A percentile compares a stretch with the other conserved stretches of the same genome.
These are phyloP conservation scores for Apis florea DNA, from an alignment of 1,140 invertebrate species.

Conservation along the genomic window DNA sequence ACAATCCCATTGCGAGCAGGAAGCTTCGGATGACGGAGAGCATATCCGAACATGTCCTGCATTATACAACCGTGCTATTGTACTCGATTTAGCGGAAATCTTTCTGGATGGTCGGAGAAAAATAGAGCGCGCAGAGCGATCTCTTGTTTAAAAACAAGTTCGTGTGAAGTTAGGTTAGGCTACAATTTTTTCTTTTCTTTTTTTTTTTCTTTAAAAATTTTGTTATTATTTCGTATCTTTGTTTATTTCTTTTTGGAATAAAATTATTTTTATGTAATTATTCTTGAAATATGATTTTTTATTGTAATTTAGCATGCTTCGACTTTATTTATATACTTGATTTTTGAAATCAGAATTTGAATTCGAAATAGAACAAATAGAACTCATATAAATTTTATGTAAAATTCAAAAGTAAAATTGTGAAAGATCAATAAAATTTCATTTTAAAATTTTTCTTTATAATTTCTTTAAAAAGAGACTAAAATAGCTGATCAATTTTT, in stretches of 20 bases:
- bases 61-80: constrained; percentile 43
- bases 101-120: background rate
- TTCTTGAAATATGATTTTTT: too few species aligned
- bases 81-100: constrained; percentile 29
- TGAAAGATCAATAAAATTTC: background rate
- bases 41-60: constrained; percentile 99
- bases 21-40: constrained; percentile 94
- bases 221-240: too few species aligned
- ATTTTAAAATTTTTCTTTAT: background rate
- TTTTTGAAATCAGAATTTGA: too few species aligned
- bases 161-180: background rate
- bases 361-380: too few species aligned
- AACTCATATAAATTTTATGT: background rate
- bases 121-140: background rate
- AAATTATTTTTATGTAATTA: too few species aligned
- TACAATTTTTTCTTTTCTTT: background rate
- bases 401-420: background rate
- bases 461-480: background rate
- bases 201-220: background rate
- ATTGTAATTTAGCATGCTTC: too few species aligned
- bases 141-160: background rate
- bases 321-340: too few species aligned
- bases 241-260: too few species aligned
- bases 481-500: background rate
- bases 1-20: constrained; percentile 94